phyloP scores from a whole-genome alignment of 2,888 invertebrate species.

The Coleophora flavipennella region DNA sequence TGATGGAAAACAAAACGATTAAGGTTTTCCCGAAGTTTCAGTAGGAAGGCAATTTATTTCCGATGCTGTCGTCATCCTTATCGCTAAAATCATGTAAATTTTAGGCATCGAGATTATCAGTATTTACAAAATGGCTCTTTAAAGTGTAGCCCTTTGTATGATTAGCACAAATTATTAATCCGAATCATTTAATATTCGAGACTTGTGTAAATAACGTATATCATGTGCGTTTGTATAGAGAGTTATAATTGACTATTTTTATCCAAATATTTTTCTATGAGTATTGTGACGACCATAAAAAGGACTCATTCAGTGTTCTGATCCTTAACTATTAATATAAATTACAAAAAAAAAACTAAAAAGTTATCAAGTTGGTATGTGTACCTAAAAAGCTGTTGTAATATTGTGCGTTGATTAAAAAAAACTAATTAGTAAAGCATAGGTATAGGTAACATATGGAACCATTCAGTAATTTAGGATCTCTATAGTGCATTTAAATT shows the following conservation, averaged over 20 bases:
- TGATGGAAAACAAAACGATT: too few species aligned
- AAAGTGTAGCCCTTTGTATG: not conserved
- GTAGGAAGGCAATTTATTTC: too few species aligned
- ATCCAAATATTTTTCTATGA: constrained; percentile 60
- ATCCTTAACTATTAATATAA: too few species aligned
- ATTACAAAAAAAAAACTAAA: too few species aligned
- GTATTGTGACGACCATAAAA: constrained; percentile 24
- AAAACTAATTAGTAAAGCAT: too few species aligned
- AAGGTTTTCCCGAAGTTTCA: too few species aligned
- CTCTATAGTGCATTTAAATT: constrained; percentile 6
- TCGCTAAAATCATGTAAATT: constrained; percentile 4
- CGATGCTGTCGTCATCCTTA: too few species aligned
- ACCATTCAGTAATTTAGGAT: constrained; percentile 9
- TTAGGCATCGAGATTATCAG: too few species aligned
- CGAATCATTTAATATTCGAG: not conserved
- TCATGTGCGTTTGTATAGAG: constrained; percentile 52
- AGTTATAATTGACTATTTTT: constrained; percentile 54
- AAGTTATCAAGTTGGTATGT: not conserved
- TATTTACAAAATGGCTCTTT: too few species aligned
- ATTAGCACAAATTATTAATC: not conserved
- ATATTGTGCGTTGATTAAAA: not conserved
- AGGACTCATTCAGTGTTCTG: constrained; percentile 12
- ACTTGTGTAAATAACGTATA: constrained; percentile 18
- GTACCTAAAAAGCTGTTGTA: not conserved
- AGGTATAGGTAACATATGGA: constrained; percentile 1